These are phyloP conservation scores for Galerucella pusilla DNA, from an alignment of 2,888 invertebrate genomes.

Conservation along the genomic window DNA sequence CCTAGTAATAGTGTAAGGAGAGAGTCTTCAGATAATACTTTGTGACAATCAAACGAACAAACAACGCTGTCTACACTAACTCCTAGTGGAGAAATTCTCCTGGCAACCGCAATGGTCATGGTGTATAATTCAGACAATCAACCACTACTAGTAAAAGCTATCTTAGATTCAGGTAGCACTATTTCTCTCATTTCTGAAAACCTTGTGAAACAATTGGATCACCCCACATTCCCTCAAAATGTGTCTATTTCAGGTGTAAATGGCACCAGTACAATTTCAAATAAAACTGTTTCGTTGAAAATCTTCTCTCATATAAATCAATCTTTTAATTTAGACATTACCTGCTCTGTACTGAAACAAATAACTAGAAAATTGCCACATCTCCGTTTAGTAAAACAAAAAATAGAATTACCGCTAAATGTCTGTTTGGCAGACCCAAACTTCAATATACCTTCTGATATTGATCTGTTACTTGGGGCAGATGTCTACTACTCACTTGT, in stretches of 20 bases:
- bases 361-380: conserved; percentile 4
- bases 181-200: conserved; percentile 7
- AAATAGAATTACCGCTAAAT: conserved; percentile 1
- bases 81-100: conserved; percentile 8
- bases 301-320: neutral
- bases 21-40: neutral
- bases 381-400: conserved; percentile 1
- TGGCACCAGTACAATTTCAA: conserved; percentile 6
- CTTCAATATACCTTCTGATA: neutral
- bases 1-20: neutral
- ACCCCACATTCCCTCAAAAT: neutral
- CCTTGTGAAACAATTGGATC: neutral
- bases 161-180: conserved; percentile 6
- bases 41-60: conserved; percentile 10
- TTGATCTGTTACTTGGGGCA: conserved; percentile 6
- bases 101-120: conserved; percentile 12
- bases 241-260: neutral
- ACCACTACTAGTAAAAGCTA: conserved; percentile 7
- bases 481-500: neutral
- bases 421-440: conserved; percentile 1
- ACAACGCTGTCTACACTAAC: neutral
- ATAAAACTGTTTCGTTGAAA: conserved; percentile 1
- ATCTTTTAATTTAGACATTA: conserved; percentile 7
- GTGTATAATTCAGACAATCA: conserved; percentile 7
- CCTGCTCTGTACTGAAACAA: neutral